A percentile compares a stretch with the other conserved stretches of the same genome.
Conservation (phyloP, 1,140 invertebrate genomes). For the Galendromus occidentalis region DNA sequence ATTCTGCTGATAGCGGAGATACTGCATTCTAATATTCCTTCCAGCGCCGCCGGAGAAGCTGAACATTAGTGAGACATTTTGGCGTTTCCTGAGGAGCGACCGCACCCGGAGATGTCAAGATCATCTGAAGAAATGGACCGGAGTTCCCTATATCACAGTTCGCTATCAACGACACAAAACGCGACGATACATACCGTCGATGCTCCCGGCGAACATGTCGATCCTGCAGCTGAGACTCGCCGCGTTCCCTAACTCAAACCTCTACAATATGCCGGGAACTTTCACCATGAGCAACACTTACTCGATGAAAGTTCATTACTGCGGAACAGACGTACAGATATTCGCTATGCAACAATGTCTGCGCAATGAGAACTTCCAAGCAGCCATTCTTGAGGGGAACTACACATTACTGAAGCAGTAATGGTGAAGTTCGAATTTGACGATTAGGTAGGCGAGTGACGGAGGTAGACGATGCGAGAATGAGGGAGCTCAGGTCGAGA, state of each 20-base stretch:
- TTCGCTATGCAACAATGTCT: slow-evolving; percentile 9
- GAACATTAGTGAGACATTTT: background rate
- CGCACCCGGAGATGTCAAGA: background rate
- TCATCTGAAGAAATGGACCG: background rate
- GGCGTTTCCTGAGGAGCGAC: background rate
- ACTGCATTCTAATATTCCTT: too few species aligned
- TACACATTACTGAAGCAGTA: background rate
- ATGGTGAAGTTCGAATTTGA: background rate
- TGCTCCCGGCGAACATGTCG: background rate
- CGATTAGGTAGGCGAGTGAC: too few species aligned
- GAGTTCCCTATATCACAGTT: background rate
- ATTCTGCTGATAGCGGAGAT: too few species aligned
- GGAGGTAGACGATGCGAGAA: too few species aligned
- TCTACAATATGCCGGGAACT: background rate
- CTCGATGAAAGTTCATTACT: slow-evolving; percentile 7
- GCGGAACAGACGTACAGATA: background rate
- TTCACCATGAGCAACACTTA: background rate
- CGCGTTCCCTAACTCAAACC: background rate
- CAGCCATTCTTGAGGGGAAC: background rate
- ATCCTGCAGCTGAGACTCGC: background rate
- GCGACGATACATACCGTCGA: background rate
- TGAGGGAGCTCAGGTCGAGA: too few species aligned
- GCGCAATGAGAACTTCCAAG: slow-evolving; percentile 8
- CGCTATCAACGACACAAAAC: slow-evolving; percentile 5
- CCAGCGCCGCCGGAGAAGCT: background rate